These are phyloP conservation scores for Onychostoma macrolepis DNA, from an alignment of 2,113 vertebrate species.

Conservation along the genomic window DNA sequence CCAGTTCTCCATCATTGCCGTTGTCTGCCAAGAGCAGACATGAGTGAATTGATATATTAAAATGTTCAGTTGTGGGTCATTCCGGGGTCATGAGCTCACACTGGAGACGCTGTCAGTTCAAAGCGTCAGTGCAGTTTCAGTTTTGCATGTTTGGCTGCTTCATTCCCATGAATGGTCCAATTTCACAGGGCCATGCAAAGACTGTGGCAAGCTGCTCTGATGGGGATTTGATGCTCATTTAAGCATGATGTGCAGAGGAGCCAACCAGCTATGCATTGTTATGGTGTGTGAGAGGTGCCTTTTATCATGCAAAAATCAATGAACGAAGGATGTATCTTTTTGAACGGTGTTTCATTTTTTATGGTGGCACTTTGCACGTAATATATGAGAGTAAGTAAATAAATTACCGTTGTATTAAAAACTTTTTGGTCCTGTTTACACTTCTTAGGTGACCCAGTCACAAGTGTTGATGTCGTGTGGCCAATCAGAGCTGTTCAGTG, in stretches of 20 bases:
- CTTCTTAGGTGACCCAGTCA: background rate
- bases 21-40: background rate
- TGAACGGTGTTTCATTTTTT: background rate
- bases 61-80: constrained; percentile 43
- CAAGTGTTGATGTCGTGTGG: background rate
- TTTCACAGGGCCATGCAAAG: constrained; percentile 26
- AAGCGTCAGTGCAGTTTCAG: background rate
- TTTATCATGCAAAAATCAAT: constrained; percentile 1
- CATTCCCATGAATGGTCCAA: constrained; percentile 19
- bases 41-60: background rate
- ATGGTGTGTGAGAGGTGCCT: background rate
- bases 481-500: background rate
- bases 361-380: background rate
- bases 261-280: background rate
- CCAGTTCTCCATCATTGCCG: constrained; percentile 12
- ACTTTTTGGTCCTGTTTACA: background rate
- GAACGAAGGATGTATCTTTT: background rate
- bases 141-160: constrained; percentile 25
- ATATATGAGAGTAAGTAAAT: background rate
- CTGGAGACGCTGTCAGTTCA: constrained; percentile 16
- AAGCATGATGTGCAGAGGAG: constrained; percentile 23
- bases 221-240: constrained; percentile 21
- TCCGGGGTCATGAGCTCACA: constrained; percentile 40
- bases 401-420: background rate
- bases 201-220: constrained; percentile 17